Percentiles rank a stretch among this genome's conserved stretches.
Evolutionary conservation across 2,797 vertebrate genomes (phyloP).

Genomic region (Leuciscus waleckii): DNA sequence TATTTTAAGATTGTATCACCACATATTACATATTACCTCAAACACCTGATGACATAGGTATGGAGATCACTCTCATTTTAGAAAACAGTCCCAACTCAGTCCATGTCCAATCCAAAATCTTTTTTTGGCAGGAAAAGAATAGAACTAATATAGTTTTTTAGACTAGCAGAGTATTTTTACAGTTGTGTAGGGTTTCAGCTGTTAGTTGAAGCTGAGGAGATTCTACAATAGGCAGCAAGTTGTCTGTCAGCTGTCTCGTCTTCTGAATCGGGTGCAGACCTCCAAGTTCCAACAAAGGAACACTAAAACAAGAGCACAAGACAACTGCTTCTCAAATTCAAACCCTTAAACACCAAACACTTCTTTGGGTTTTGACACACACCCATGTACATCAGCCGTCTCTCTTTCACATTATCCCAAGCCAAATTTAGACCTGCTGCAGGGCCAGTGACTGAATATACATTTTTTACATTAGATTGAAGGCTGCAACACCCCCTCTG

Average conservation of each 20-base stretch:
- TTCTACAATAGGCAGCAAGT: conserved; percentile 39
- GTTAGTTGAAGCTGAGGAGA: conserved; percentile 30
- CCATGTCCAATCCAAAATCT: not conserved
- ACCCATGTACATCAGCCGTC: not conserved
- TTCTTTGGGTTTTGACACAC: conserved; percentile 10
- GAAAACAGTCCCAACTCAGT: not conserved
- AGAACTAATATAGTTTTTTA: not conserved
- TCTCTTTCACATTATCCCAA: conserved; percentile 17
- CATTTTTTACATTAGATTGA: conserved; percentile 35
- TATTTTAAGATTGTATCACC: not conserved
- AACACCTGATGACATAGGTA: not conserved
- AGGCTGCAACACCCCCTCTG: conserved; percentile 43
- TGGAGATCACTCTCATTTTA: not conserved
- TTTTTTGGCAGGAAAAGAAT: not conserved
- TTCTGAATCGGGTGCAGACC: conserved; percentile 4
- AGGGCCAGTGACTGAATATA: conserved; percentile 8
- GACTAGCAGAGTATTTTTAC: conserved; percentile 6
- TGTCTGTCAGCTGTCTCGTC: conserved; percentile 54
- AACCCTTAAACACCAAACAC: conserved; percentile 9
- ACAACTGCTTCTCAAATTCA: conserved; percentile 51
- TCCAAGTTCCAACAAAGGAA: conserved; percentile 29
- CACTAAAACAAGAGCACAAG: conserved; percentile 38
- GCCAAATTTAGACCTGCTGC: conserved; percentile 43
- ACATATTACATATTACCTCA: not conserved
- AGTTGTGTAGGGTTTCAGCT: conserved; percentile 29